Evolutionary conservation across 2,888 invertebrate species (phyloP).

Genomic region (Leucoptera coffeella): DNA sequence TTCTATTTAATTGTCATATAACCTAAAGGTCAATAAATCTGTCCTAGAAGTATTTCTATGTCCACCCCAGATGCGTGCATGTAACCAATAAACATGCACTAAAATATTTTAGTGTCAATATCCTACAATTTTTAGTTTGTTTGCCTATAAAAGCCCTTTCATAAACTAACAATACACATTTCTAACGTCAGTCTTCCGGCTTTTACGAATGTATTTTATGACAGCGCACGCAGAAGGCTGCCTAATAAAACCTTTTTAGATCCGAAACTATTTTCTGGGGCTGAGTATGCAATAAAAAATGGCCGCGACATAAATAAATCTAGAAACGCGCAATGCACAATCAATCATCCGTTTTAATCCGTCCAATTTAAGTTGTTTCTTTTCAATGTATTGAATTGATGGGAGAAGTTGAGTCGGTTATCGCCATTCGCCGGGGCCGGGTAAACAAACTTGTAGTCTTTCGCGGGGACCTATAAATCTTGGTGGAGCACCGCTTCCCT

Average conservation of each 20-base stretch:
- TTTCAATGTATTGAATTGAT: conserved; percentile 31
- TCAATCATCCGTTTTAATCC: conserved; percentile 41
- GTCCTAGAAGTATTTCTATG: too few relatives aligned
- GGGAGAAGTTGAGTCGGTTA: conserved; percentile 36
- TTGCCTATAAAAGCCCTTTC: too few relatives aligned
- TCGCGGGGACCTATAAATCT: conserved; percentile 35
- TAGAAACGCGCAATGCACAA: conserved; percentile 35
- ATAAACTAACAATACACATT: too few relatives aligned
- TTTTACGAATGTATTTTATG: conserved; percentile 50
- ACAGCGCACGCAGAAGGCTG: conserved; percentile 47
- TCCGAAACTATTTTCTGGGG: conserved; percentile 50
- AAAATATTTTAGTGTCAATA: too few relatives aligned
- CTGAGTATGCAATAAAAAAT: conserved; percentile 48
- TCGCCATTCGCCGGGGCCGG: conserved; percentile 21
- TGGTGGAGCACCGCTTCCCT: conserved; percentile 17
- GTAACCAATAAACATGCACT: too few relatives aligned
- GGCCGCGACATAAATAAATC: conserved; percentile 46
- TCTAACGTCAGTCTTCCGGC: too few relatives aligned
- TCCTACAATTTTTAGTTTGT: too few relatives aligned
- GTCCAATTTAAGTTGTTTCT: conserved; percentile 39
- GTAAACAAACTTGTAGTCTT: conserved; percentile 27
- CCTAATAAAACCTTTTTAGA: conserved; percentile 54
- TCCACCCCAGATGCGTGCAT: too few relatives aligned
- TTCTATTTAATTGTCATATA: too few relatives aligned
- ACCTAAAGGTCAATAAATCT: too few relatives aligned